Base-by-base conservation (phyloP, 2,113 vertebrate species). In the Channa maculata region DNA sequence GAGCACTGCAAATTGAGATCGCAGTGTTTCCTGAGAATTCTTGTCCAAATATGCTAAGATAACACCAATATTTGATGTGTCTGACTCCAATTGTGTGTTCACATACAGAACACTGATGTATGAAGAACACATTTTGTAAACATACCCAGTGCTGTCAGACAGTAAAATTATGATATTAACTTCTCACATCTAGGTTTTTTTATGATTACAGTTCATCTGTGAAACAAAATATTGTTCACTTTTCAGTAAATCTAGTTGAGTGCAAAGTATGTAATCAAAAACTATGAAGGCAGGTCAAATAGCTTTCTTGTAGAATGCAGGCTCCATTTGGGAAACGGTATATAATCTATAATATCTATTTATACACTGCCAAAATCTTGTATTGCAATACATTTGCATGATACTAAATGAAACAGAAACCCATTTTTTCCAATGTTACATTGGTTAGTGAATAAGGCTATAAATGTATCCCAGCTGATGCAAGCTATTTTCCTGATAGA, bases 221-320 rank as follows among this genome's bases (percentile, higher is more conserved):
- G 45, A 51, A 44, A 46, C 36, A 11, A 36, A 10, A 38, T 57
- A 68, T 11, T 38, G 52, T 37, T 68, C 45, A 24, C 14, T 9
- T 14, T 34, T 11, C 9, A 2, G 14, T 69, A 14, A 58, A 51
- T 6, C 1, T 36, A 2, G n/a, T 33, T 36, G 6, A 5, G 13
- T 34, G 44, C 1, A 52, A 75, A 58, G 52, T 41, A 74, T 74
- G 50, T 11, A 6, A 70, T 54, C 48, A 54, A 52, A 39, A 51
- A 24, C 33, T 6, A 37, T 38, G 39, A 34, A 59, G 45, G 39
- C 13, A 51, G 59, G 5, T 63, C 41, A 61, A 24, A 54, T 2
- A 8, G 0, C 0, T 24, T 24, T 24, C 24, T 24, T 52, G 53
- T 48, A 5, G 0, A 24, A 66, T 8, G 9, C 12, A 49, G 13